Percentiles rank a stretch among this genome's conserved stretches.
Evolutionary conservation across 2,113 vertebrate species (phyloP).

Genomic region (Hippocampus comes): DNA sequence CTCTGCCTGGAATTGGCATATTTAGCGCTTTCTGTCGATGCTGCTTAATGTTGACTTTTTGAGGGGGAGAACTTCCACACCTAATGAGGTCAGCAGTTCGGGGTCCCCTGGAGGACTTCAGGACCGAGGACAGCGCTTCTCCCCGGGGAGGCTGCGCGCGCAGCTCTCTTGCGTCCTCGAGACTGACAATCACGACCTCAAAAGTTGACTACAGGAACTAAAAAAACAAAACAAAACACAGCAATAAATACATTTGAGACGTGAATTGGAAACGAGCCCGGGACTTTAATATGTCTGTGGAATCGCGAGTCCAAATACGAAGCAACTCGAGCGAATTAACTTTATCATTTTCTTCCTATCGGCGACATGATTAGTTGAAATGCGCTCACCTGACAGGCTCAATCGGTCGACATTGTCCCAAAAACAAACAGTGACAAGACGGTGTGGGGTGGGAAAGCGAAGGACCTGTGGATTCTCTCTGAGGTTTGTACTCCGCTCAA

Average conservation of each 20-base stretch:
- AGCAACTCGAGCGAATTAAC: not conserved
- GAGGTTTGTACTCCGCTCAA: constrained; percentile 11
- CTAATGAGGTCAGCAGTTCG: constrained; percentile 1
- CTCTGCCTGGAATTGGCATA: constrained; percentile 56
- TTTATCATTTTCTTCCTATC: not conserved
- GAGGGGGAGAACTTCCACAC: not conserved
- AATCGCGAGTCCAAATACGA: constrained; percentile 13
- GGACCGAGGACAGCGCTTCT: constrained; percentile 68
- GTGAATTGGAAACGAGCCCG: not conserved
- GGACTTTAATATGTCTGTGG: constrained; percentile 13
- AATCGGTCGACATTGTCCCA: too few species aligned
- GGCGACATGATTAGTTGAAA: not conserved
- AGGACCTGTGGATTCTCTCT: constrained; percentile 62
- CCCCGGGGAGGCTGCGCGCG: constrained; percentile 11
- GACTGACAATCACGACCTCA: constrained; percentile 3
- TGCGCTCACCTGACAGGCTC: not conserved
- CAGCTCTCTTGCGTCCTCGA: constrained; percentile 28
- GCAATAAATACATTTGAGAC: not conserved
- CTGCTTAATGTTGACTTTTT: constrained; percentile 10
- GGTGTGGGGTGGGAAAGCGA: not conserved
- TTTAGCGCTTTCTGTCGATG: constrained; percentile 40
- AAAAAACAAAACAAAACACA: not conserved
- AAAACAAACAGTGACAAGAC: constrained; percentile 2
- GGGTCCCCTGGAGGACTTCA: constrained; percentile 35
- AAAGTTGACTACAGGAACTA: not conserved